Evolutionary conservation across 2,113 vertebrate species (phyloP).

Genomic region (Isurus oxyrinchus): DNA sequence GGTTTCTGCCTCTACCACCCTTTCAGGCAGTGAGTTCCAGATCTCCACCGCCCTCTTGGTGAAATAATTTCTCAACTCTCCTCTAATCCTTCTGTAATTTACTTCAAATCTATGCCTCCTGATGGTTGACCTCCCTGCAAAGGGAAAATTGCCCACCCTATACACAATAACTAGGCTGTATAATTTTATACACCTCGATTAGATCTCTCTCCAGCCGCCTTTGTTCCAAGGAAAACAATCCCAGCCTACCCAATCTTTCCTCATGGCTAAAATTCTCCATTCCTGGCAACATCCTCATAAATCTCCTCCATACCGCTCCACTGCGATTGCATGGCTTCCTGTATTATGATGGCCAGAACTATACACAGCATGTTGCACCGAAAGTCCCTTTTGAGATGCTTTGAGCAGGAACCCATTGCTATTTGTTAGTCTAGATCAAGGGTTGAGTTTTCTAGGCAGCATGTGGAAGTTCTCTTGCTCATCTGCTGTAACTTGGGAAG

Average conservation of each 20-base stretch:
- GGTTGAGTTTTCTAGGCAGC: conserved; percentile 19
- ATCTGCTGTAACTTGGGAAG: background rate
- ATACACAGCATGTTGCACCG: background rate
- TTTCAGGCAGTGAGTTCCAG: too few species aligned
- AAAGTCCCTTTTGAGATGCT: background rate
- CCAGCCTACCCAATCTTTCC: background rate
- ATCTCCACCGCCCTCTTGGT: too few species aligned
- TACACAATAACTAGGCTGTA: background rate
- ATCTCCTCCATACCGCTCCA: background rate
- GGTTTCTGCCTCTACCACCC: too few species aligned
- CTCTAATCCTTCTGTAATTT: too few species aligned
- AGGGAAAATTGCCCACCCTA: too few species aligned
- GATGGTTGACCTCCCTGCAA: too few species aligned
- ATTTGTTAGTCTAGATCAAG: background rate
- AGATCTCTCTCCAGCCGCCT: too few species aligned
- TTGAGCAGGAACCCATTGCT: background rate
- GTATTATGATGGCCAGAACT: background rate
- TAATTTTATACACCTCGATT: background rate
- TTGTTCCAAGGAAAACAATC: background rate
- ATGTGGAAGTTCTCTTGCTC: background rate
- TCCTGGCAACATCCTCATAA: background rate
- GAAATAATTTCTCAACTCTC: too few species aligned
- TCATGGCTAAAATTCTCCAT: background rate
- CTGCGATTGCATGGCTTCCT: background rate
- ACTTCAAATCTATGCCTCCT: too few species aligned